Base-by-base conservation (phyloP, 2,113 vertebrate species). In the Lepus timidus region DNA sequence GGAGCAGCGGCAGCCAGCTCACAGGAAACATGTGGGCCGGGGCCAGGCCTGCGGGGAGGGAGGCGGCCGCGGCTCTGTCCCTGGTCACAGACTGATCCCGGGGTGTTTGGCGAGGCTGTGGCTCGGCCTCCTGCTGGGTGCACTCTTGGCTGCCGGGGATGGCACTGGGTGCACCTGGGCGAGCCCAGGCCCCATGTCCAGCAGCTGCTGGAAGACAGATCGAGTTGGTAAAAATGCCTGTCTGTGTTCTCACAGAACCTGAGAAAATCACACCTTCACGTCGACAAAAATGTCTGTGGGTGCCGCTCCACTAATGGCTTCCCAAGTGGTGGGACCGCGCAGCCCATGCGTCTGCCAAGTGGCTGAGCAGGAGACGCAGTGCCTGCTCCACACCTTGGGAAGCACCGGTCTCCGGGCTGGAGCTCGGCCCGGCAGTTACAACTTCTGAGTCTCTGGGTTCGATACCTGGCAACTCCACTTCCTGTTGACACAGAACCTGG, bases 231-330 rank as follows among this genome's bases (percentile, higher is more conserved):
- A 98, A 98, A 98, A 98, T 98, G 98, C 94, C 98, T 97, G 98
- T 97, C 97, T 97, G 82, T 97, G 97, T 98, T 98, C 98, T 98
- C 98, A 97, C 97, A 93, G 98, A 98, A 98, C 98, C 98, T 98
- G 98, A 98, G 98, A 98, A 98, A 98, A 98, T 98, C 97, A 97
- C 98, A 98, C 98, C 98, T 98, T 97, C 96, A 96, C 97, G 98
- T 98, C 98, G 98, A 98, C 97, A 98, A 97, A 96, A 98, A 98
- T 98, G 98, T 97, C 98, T 98, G 98, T 98, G 98, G 98, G 96
- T 98, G 96, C 90, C 55, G 96, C 98, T 98, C 97, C 97, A 93
- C 90, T 97, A 98, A 98, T 98, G 98, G 97, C 98, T 98, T 97
- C 94, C 93, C 97, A 90, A 96, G 96, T 97, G 93, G 97, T 97